Conservation (phyloP, 1,140 invertebrate species). For the Drosophila simulans region DNA sequence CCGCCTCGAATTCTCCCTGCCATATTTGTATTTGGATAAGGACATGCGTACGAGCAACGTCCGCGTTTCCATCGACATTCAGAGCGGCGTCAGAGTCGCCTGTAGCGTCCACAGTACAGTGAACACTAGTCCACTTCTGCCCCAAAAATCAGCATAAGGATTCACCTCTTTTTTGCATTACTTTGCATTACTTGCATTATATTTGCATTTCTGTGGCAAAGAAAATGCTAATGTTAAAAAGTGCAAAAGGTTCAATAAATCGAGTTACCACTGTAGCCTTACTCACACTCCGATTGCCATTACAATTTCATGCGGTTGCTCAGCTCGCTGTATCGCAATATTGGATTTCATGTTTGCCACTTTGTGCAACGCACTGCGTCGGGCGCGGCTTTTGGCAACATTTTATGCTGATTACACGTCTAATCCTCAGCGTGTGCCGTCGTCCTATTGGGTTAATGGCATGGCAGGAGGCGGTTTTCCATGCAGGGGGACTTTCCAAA, state of each 20-base stretch:
- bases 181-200: too few species aligned
- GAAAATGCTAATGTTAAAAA: too few species aligned
- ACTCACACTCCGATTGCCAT: slow-evolving; percentile 41
- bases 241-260: too few species aligned
- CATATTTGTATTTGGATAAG: slow-evolving; percentile 72
- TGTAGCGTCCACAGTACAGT: slow-evolving; percentile 26
- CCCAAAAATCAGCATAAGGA: too few species aligned
- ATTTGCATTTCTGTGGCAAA: too few species aligned
- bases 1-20: slow-evolving; percentile 48
- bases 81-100: slow-evolving; percentile 35
- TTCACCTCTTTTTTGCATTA: too few species aligned
- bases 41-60: slow-evolving; percentile 75
- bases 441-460: slow-evolving; percentile 50
- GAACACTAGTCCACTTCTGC: background rate
- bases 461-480: slow-evolving; percentile 20
- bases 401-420: slow-evolving; percentile 83
- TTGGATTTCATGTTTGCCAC: slow-evolving; percentile 82
- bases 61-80: slow-evolving; percentile 44
- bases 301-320: slow-evolving; percentile 59
- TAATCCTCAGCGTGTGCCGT: slow-evolving; percentile 79
- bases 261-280: background rate
- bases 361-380: slow-evolving; percentile 46
- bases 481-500: background rate
- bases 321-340: slow-evolving; percentile 60
- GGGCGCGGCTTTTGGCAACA: slow-evolving; percentile 66